phyloP scores from a whole-genome alignment of 2,888 invertebrate species.

The Catocala fraxini region DNA sequence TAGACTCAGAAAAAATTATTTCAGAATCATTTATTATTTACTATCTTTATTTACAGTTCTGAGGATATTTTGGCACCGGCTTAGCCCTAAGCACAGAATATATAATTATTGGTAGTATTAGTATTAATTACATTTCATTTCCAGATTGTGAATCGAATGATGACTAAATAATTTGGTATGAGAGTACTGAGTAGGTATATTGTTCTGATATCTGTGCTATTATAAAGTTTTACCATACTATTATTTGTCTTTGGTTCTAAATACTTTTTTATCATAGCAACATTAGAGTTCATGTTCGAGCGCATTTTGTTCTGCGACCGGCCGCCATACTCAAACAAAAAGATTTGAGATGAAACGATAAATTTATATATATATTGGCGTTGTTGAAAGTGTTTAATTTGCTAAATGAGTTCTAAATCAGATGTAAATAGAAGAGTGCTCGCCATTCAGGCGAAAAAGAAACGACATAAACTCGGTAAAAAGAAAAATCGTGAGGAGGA shows the following conservation, averaged over 20 bases:
- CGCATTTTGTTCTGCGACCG: constrained; percentile 88
- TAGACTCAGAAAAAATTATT: too few relatives aligned
- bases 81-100: too few relatives aligned
- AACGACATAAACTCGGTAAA: constrained; percentile 95
- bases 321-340: constrained; percentile 92
- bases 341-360: constrained; percentile 89
- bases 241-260: constrained; percentile 31
- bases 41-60: too few relatives aligned
- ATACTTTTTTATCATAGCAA: constrained; percentile 48
- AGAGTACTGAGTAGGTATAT: too few relatives aligned
- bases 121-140: too few relatives aligned
- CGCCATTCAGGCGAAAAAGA: constrained; percentile 97
- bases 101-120: too few relatives aligned
- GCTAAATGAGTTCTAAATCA: constrained; percentile 95
- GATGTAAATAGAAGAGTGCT: constrained; percentile 97
- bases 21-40: too few relatives aligned
- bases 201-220: too few relatives aligned
- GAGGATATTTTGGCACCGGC: too few relatives aligned
- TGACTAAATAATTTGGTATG: too few relatives aligned
- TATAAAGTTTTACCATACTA: too few relatives aligned
- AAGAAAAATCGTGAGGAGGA: constrained; percentile 93
- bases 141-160: too few relatives aligned
- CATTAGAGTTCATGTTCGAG: constrained; percentile 74
- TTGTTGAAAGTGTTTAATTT: constrained; percentile 85
- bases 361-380: constrained; percentile 84